phyloP scores from a whole-genome alignment of 2,797 vertebrate genomes.

The Champsocephalus gunnari region DNA sequence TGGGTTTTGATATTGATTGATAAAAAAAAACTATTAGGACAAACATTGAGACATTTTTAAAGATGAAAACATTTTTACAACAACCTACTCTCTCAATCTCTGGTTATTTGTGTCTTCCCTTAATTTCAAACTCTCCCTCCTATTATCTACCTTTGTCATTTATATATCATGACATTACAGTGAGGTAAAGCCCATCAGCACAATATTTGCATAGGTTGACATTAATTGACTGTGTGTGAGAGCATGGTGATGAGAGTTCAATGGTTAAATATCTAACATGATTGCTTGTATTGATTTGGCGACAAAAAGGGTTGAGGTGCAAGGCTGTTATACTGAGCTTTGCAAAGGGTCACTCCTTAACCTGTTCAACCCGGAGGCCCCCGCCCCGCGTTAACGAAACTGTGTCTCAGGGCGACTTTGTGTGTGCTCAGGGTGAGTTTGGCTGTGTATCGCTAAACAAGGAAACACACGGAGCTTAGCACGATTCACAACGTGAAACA shows the following conservation, averaged over 20 bases:
- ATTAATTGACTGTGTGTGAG: background rate
- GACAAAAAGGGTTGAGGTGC: slow-evolving; percentile 17
- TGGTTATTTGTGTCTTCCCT: background rate
- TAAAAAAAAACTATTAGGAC: too few relatives aligned
- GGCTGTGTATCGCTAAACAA: too few relatives aligned
- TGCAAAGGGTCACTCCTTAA: background rate
- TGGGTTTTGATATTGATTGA: too few relatives aligned
- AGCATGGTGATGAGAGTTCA: slow-evolving; percentile 33
- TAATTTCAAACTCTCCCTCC: background rate
- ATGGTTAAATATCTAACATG: slow-evolving; percentile 57
- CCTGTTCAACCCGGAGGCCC: too few relatives aligned
- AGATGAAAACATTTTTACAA: too few relatives aligned
- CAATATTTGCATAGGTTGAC: slow-evolving; percentile 24
- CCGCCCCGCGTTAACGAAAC: too few relatives aligned
- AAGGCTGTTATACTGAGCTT: slow-evolving; percentile 2
- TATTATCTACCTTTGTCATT: slow-evolving; percentile 24
- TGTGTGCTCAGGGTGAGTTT: too few relatives aligned
- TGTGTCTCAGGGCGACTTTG: too few relatives aligned
- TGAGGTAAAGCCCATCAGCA: slow-evolving; percentile 25
- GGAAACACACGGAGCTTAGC: too few relatives aligned
- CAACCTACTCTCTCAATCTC: background rate
- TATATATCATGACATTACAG: slow-evolving; percentile 24
- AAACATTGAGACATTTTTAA: too few relatives aligned
- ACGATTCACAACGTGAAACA: too few relatives aligned
- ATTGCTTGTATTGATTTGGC: slow-evolving; percentile 36